Base-by-base conservation (phyloP, 2,797 vertebrate genomes). In the Arctocebus calabarensis region DNA sequence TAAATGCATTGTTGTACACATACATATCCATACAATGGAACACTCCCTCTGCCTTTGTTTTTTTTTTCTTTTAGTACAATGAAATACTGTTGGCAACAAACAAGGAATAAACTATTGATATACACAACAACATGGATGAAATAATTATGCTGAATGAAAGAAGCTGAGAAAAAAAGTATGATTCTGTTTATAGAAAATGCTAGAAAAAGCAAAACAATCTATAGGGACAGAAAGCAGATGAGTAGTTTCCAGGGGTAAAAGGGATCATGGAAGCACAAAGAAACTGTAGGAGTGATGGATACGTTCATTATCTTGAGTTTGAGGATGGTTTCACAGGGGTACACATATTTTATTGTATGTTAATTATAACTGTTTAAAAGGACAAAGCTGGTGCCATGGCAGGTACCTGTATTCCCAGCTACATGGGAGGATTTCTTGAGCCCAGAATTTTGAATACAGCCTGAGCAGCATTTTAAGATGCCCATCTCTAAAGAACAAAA, bases 271-370 rank as follows among this genome's bases (percentile, higher is more conserved):
- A 40, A 94, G 55, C 57, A 70, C 79, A 52, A 94, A 16, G 37
- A 92, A 78, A 77, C 6, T 68, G 57, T 62, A 11, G 4, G 11
- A 7, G 27, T 88, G 71, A 84, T 73, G 25, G 34, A 75, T 74
- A 84, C 62, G 6, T 62, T 79, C 61, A 59, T 89, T 91, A 85
- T 64, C 34, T 91, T 75, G 52, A 94, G 37, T 75, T 52, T 45
- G 10, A 40, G 57, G 68, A 68, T 79, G 8, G 61, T 43, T 81
- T 94, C 82, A 82, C 14, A 25, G 8, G 27, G 37, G 13, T 73
- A 23, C 34, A 66, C 9, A 59, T 68, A 71, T 78, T 64, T 74
- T 85, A 71, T 64, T 82, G 43, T 79, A 43, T 81, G 59, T 74
- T 17, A 32, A 64, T 73, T 64, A 32, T 64, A 55, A 85, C n/a